Base-by-base conservation (phyloP, 2,797 vertebrate species). In the Thamnophis elegans region DNA sequence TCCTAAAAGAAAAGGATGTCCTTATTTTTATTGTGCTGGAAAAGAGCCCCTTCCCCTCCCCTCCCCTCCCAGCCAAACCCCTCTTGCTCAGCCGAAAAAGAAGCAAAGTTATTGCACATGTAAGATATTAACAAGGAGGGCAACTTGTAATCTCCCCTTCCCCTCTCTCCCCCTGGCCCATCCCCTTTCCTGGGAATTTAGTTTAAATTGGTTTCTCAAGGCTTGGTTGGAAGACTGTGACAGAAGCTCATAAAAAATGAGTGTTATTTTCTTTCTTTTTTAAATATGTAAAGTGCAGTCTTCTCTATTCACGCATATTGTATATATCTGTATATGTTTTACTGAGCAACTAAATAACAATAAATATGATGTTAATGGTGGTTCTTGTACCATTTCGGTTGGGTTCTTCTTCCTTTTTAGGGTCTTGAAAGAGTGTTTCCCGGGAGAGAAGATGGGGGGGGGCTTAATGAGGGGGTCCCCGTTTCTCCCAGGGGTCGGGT, bases 271-370 rank as follows among this genome's bases (percentile, higher is more conserved):
- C 97, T 97, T 96, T 98, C 96, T 97, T 98, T 98, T 98, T 97
- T 97, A 94, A 99, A 99, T 98, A 99, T 99, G 99, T 99, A 99
- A 99, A 99, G 99, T 99, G 98, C 99, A 99, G 99, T 99, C 98
- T 98, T 99, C 99, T 99, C 98, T 99, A 99, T 99, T 99, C 98
- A 98, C 98, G 98, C 99, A 99, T 99, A 99, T 98, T 99, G 99
- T 99, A 99, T 98, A 99, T 99, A 99, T 98, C 98, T 99, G 99
- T 99, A 99, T 99, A 99, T 99, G 99, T 99, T 99, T 99, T 99
- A 99, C 99, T 99, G 98, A 99, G 98, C 99, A 98, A 99, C 98
- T 98, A 99, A 99, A 99, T 99, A 98, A 99, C 99, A 99, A 99
- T 99, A 99, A 99, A 99, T 99, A 99, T 99, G 98, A 99, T 96